phyloP scores from a whole-genome alignment of 2,113 vertebrate genomes.

The Oreamnos americanus region DNA sequence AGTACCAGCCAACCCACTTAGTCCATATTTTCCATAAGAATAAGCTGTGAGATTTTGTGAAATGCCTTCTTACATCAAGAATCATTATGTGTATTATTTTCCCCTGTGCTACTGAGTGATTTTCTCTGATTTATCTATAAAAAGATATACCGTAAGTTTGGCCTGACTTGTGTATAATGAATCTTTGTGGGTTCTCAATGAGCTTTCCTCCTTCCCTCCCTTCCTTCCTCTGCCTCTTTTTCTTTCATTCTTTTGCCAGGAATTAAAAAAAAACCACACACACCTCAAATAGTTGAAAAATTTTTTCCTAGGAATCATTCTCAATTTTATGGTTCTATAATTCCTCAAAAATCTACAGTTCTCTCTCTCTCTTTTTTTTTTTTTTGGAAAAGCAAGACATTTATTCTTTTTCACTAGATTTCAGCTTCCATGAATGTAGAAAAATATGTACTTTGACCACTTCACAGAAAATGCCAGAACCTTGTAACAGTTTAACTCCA shows the following conservation, averaged over 20 bases:
- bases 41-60: conserved; percentile 31
- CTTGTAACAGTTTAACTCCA: background rate
- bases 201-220: background rate
- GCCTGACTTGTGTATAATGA: background rate
- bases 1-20: background rate
- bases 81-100: conserved; percentile 21
- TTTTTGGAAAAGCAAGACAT: conserved; percentile 3
- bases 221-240: background rate
- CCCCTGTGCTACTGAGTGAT: background rate
- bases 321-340: conserved; percentile 5
- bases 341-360: conserved; percentile 29
- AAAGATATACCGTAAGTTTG: background rate
- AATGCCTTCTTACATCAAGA: conserved; percentile 50
- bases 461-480: conserved; percentile 43
- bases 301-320: conserved; percentile 16
- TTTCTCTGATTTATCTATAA: conserved; percentile 36
- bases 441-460: conserved; percentile 12
- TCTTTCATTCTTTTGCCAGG: background rate
- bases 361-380: background rate
- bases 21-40: conserved; percentile 1
- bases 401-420: conserved; percentile 53
- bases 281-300: background rate
- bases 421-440: background rate
- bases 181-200: background rate
- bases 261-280: background rate